phyloP scores from a whole-genome alignment of 2,113 vertebrate species.

The Catagonus wagneri region DNA sequence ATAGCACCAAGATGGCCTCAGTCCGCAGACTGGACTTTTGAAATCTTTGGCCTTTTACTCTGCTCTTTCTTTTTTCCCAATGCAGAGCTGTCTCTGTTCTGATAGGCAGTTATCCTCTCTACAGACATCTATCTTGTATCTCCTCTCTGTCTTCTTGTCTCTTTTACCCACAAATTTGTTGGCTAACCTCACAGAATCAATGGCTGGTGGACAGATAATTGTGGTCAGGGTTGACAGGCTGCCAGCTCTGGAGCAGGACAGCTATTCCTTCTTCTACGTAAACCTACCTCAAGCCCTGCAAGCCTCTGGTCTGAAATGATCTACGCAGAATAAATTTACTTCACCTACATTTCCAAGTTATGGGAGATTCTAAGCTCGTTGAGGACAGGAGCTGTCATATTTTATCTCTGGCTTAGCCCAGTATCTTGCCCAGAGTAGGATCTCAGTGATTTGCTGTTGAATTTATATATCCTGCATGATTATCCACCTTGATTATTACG shows the following conservation, averaged over 20 bases:
- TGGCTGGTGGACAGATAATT: neutral
- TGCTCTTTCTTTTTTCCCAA: neutral
- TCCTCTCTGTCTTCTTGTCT: neutral
- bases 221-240: neutral
- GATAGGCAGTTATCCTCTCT: neutral
- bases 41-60: neutral
- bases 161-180: neutral
- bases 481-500: constrained; percentile 7
- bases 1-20: neutral
- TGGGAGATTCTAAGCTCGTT: neutral
- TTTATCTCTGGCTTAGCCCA: neutral
- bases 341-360: neutral
- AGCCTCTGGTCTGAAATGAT: neutral
- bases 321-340: neutral
- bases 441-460: neutral
- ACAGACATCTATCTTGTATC: neutral
- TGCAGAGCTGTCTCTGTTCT: neutral
- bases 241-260: neutral
- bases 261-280: neutral
- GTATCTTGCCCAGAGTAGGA: neutral
- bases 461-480: neutral
- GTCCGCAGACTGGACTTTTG: neutral
- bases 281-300: neutral
- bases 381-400: neutral
- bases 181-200: neutral